Conservation (phyloP, 2,797 vertebrate species). For the Thaleichthys pacificus region DNA sequence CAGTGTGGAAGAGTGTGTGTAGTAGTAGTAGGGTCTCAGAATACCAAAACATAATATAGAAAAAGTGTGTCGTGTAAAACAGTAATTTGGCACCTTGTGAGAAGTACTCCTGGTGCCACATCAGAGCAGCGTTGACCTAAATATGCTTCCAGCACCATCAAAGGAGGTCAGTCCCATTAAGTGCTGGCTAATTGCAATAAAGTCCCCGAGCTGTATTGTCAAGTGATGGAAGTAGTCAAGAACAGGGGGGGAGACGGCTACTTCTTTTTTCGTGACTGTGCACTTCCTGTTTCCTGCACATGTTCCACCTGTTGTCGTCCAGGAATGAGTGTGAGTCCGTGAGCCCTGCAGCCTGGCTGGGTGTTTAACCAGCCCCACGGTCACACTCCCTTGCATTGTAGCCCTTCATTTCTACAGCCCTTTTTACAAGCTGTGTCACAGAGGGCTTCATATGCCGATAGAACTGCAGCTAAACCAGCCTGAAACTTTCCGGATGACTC, state of each 20-base stretch:
- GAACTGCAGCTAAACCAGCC: no score
- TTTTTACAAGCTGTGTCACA: no score
- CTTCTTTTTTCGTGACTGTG: not conserved
- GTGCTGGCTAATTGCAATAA: constrained; percentile 60
- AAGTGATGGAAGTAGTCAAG: constrained; percentile 24
- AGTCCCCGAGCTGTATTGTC: constrained; percentile 46
- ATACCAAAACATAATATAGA: not conserved
- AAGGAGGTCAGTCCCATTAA: constrained; percentile 62
- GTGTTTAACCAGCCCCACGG: no score
- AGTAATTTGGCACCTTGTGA: constrained; percentile 21
- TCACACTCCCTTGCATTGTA: no score
- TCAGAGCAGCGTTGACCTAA: constrained; percentile 51
- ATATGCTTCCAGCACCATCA: constrained; percentile 44
- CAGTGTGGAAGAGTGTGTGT: constrained; percentile 24
- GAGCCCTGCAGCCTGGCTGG: no score
- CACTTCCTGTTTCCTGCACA: not conserved
- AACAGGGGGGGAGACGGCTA: not conserved
- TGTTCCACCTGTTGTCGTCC: no score
- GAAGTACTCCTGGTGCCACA: constrained; percentile 22
- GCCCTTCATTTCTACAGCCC: no score
- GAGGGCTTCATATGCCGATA: no score
- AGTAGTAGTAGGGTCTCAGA: constrained; percentile 6
- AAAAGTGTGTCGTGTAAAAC: not conserved
- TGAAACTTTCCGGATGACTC: no score
- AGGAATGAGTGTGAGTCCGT: no score